phyloP scores from a whole-genome alignment of 2,797 vertebrate species.

The Otolemur crassicaudatus region DNA sequence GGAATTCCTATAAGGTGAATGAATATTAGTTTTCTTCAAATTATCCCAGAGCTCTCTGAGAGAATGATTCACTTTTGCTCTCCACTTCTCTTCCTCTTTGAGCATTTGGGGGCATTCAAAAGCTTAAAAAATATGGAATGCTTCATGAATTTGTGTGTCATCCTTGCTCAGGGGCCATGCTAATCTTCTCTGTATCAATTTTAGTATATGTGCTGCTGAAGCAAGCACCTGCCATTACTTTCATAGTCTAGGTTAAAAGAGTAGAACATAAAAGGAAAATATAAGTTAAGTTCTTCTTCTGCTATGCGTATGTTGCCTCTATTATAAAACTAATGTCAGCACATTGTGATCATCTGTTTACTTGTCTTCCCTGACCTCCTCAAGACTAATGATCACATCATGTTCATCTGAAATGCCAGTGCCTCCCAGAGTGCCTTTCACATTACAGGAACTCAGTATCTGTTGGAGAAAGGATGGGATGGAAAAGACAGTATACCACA shows the following conservation, averaged over 20 bases:
- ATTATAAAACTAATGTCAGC: background rate
- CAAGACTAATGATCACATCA: background rate
- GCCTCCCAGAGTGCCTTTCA: background rate
- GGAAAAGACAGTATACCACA: background rate
- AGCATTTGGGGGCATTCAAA: too few relatives aligned
- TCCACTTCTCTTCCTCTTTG: too few relatives aligned
- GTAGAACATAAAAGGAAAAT: constrained; percentile 26
- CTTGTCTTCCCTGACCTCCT: background rate
- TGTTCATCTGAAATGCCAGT: background rate
- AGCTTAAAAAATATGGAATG: too few relatives aligned
- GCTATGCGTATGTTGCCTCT: background rate
- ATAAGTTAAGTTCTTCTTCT: background rate
- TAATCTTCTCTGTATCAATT: too few relatives aligned
- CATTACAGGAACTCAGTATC: background rate
- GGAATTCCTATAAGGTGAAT: too few relatives aligned
- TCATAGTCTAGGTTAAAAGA: constrained; percentile 47
- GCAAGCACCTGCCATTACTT: background rate
- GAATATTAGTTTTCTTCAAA: too few relatives aligned
- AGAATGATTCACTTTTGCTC: too few relatives aligned
- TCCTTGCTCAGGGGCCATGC: too few relatives aligned
- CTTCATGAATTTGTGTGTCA: too few relatives aligned
- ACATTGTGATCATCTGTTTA: background rate
- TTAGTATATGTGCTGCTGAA: too few relatives aligned
- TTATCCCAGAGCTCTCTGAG: too few relatives aligned
- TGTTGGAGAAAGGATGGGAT: background rate